Percentiles rank a stretch among this genome's conserved stretches.
Evolutionary conservation across 1,140 invertebrate genomes (phyloP).

Genomic region (Saccostrea echinata): DNA sequence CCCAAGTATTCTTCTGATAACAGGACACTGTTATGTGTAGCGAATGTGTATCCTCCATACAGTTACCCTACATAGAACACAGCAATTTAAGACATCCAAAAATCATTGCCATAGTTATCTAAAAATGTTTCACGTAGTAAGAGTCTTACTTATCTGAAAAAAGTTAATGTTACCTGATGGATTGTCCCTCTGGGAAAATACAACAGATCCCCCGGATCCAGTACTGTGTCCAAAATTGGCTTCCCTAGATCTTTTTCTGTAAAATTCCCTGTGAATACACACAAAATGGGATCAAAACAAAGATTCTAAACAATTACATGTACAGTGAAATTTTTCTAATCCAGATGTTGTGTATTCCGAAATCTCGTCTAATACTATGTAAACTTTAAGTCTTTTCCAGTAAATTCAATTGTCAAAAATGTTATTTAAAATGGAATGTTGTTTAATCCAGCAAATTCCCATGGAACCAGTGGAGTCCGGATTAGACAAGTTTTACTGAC

Average conservation of each 20-base stretch:
- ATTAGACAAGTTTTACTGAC: too few species aligned
- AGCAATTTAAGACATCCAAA: not conserved
- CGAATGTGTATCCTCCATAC: conserved; percentile 89
- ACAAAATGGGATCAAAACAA: not conserved
- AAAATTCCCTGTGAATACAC: conserved; percentile 79
- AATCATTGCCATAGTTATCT: too few species aligned
- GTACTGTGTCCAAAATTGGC: conserved; percentile 89
- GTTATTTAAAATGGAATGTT: too few species aligned
- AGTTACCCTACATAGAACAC: conserved; percentile 84
- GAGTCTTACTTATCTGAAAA: not conserved
- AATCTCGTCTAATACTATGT: too few species aligned
- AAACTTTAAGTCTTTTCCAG: too few species aligned
- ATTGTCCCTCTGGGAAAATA: conserved; percentile 95
- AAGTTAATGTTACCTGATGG: conserved; percentile 84
- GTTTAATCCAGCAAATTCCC: too few species aligned
- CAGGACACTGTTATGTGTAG: conserved; percentile 95
- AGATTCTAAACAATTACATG: too few species aligned
- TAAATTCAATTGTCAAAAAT: too few species aligned
- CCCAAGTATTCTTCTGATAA: conserved; percentile 94
- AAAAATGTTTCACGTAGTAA: not conserved
- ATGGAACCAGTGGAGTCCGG: too few species aligned
- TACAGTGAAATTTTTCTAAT: too few species aligned
- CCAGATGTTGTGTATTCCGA: too few species aligned
- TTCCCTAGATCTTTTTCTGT: conserved; percentile 87
- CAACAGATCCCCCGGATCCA: conserved; percentile 93